A percentile compares a stretch with the other conserved stretches of the same genome.
Conservation (phyloP, 1,140 invertebrate genomes). For the Chironomus tepperi region DNA sequence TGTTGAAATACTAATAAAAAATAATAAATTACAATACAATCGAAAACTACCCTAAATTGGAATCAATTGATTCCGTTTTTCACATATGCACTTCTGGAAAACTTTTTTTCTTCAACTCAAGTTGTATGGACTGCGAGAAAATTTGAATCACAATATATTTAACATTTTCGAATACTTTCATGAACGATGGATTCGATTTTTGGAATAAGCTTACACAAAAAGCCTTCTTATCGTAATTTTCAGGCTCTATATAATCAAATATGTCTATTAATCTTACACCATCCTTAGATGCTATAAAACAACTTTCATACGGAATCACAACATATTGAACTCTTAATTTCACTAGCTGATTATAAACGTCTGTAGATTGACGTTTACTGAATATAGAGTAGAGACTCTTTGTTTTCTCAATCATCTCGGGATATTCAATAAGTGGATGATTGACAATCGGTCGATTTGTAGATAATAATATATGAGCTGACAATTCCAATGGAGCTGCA, state of each 20-base stretch:
- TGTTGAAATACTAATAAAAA: too few species aligned
- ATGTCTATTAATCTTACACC: background rate
- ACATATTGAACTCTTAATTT: slow-evolving; percentile 39
- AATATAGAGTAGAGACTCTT: slow-evolving; percentile 38
- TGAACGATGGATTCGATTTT: slow-evolving; percentile 38
- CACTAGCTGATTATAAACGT: slow-evolving; percentile 38
- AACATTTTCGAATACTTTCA: slow-evolving; percentile 37
- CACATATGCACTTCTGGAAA: slow-evolving; percentile 37
- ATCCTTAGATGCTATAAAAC: slow-evolving; percentile 27
- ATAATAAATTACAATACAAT: too few species aligned
- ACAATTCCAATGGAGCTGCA: slow-evolving; percentile 36
- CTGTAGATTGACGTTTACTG: slow-evolving; percentile 38
- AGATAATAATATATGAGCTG: slow-evolving; percentile 36
- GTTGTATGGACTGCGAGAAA: slow-evolving; percentile 40
- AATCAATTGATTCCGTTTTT: background rate
- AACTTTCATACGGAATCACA: slow-evolving; percentile 36
- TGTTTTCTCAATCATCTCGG: slow-evolving; percentile 36
- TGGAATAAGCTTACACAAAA: slow-evolving; percentile 37
- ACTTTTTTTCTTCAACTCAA: slow-evolving; percentile 37
- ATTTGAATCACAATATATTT: slow-evolving; percentile 38
- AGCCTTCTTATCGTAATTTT: slow-evolving; percentile 17
- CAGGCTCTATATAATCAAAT: slow-evolving; percentile 10
- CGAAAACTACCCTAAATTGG: too few species aligned
- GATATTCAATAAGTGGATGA: slow-evolving; percentile 38
- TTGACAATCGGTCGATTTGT: slow-evolving; percentile 38